phyloP scores from a whole-genome alignment of 2,888 invertebrate genomes.

The Antheraea yamamai region DNA sequence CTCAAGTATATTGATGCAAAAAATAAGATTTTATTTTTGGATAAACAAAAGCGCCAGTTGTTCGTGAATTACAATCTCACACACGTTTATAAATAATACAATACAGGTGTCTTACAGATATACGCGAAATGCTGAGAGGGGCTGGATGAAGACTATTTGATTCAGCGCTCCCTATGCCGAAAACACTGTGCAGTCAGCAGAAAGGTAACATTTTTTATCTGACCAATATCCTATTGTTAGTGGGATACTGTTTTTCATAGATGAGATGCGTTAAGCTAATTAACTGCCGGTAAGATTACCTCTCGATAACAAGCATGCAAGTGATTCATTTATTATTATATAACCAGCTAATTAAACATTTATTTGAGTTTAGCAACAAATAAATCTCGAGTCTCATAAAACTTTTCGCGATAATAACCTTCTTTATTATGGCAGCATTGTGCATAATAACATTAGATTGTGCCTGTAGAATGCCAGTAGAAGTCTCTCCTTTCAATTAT shows the following conservation, averaged over 20 bases:
- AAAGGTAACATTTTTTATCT: conserved; percentile 55
- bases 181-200: conserved; percentile 75
- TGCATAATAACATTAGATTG: too few species aligned
- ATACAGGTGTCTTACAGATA: conserved; percentile 43
- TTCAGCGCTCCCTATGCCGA: conserved; percentile 71
- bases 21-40: background rate
- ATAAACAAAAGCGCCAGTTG: background rate
- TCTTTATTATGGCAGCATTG: too few species aligned
- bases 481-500: too few species aligned
- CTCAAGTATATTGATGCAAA: background rate
- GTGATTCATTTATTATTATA: too few species aligned
- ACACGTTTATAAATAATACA: conserved; percentile 22
- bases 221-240: background rate
- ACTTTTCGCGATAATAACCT: too few species aligned
- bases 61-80: background rate
- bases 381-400: too few species aligned
- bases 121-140: conserved; percentile 53
- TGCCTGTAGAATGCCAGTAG: too few species aligned
- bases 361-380: too few species aligned
- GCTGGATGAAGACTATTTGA: conserved; percentile 57
- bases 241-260: background rate
- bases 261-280: too few species aligned
- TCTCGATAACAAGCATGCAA: too few species aligned
- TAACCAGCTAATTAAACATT: too few species aligned
- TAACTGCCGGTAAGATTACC: too few species aligned